Evolutionary conservation across 2,888 invertebrate genomes (phyloP).

Genomic region (Fragum whitleyi): DNA sequence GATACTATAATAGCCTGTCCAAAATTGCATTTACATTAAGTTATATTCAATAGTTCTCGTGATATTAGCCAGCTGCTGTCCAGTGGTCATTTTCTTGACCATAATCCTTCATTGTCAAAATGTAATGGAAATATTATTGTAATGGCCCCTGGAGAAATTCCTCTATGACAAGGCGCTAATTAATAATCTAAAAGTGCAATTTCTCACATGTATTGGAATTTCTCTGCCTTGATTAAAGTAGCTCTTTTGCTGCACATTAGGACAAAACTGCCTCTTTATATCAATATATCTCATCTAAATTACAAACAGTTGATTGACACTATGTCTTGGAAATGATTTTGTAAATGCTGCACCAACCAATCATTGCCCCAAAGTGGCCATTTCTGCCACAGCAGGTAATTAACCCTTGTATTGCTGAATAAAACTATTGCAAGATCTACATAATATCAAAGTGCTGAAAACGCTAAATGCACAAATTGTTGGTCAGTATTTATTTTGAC

Average conservation of each 20-base stretch:
- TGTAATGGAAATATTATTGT: conserved; percentile 60
- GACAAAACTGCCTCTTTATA: conserved; percentile 21
- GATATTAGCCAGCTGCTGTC: conserved; percentile 28
- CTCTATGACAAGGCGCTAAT: conserved; percentile 43
- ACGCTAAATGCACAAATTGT: no score
- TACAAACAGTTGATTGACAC: not conserved
- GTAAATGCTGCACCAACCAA: no score
- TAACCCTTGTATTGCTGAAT: no score
- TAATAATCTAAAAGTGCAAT: conserved; percentile 49
- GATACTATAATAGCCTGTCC: no score
- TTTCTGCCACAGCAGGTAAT: no score
- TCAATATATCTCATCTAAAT: conserved; percentile 24
- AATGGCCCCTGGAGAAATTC: conserved; percentile 38
- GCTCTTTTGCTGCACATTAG: conserved; percentile 41
- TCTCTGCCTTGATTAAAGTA: conserved; percentile 38
- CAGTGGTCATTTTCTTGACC: conserved; percentile 34
- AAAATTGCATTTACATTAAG: conserved; percentile 24
- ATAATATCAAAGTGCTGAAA: no score
- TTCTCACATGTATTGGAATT: conserved; percentile 51
- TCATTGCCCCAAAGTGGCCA: no score
- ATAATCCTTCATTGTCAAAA: conserved; percentile 53
- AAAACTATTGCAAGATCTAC: no score
- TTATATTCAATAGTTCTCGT: not conserved
- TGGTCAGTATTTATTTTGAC: no score
- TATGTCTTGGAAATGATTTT: no score